Evolutionary conservation across 2,797 vertebrate species (phyloP).

Genomic region (Cossypha caffra): DNA sequence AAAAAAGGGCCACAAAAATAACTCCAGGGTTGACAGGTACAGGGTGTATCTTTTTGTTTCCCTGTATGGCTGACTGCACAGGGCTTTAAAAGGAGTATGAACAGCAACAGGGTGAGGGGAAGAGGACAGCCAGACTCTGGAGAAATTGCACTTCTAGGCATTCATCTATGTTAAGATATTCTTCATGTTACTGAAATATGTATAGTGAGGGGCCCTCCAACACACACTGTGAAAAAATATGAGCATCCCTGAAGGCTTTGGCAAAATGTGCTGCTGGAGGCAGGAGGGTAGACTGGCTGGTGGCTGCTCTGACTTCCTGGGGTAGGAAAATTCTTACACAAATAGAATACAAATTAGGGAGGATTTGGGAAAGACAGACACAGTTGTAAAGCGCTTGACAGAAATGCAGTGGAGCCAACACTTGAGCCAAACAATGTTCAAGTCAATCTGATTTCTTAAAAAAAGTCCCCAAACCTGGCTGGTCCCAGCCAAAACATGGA

Average conservation of each 20-base stretch:
- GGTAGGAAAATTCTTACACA: not conserved
- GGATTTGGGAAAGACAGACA: not conserved
- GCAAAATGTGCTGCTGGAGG: not conserved
- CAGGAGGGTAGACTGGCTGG: not conserved
- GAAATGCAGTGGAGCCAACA: not conserved
- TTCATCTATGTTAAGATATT: not conserved
- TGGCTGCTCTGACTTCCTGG: not conserved
- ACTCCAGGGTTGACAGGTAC: constrained; percentile 9
- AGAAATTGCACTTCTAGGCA: not conserved
- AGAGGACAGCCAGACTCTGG: not conserved
- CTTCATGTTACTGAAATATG: not conserved
- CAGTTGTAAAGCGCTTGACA: not conserved
- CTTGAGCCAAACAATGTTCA: not conserved
- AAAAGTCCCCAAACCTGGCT: not conserved
- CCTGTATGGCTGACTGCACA: not conserved
- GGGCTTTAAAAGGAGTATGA: not conserved
- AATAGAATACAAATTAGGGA: not conserved
- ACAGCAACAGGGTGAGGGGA: not conserved
- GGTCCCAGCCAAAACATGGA: not conserved
- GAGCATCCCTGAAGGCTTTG: not conserved
- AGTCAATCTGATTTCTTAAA: not conserved
- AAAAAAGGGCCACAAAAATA: constrained; percentile 3
- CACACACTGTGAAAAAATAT: not conserved
- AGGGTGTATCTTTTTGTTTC: constrained; percentile 9
- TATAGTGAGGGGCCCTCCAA: not conserved